phyloP scores from a whole-genome alignment of 1,140 invertebrate species.

The Apolygus lucorum region DNA sequence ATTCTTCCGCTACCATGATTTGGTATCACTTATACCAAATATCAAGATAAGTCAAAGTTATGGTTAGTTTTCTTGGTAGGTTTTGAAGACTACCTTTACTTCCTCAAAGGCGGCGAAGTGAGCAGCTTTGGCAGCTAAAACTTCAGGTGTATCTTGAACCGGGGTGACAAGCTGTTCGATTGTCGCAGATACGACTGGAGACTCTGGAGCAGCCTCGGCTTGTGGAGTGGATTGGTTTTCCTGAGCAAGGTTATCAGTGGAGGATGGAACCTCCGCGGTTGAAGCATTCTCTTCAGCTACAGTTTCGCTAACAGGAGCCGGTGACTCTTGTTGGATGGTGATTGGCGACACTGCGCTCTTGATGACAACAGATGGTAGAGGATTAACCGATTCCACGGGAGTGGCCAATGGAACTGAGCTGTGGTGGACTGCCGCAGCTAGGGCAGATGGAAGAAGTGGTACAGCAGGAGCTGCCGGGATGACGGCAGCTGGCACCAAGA shows the following conservation, averaged over 20 bases:
- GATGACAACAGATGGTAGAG: background rate
- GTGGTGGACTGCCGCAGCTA: background rate
- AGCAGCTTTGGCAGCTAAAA: conserved; percentile 49
- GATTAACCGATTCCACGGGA: background rate
- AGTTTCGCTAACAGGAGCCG: background rate
- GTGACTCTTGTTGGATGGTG: background rate
- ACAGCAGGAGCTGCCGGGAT: background rate
- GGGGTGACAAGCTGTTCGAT: background rate
- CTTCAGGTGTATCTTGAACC: conserved; percentile 47
- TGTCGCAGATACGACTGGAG: background rate
- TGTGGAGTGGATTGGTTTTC: background rate
- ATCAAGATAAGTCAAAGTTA: too few species aligned
- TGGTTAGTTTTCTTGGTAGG: too few species aligned
- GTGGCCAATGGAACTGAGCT: background rate
- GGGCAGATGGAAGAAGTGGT: background rate
- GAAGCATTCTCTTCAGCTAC: background rate
- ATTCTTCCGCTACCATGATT: too few species aligned
- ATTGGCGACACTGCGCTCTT: background rate
- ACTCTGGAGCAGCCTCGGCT: conserved; percentile 20
- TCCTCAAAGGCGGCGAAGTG: conserved; percentile 46
- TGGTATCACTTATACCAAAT: too few species aligned
- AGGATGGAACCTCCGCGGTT: background rate
- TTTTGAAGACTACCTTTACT: conserved; percentile 31
- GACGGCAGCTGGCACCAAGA: conserved; percentile 28
- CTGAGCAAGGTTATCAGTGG: too few species aligned